Conservation (phyloP, 1,140 invertebrate genomes). For the Cherax quadricarinatus region DNA sequence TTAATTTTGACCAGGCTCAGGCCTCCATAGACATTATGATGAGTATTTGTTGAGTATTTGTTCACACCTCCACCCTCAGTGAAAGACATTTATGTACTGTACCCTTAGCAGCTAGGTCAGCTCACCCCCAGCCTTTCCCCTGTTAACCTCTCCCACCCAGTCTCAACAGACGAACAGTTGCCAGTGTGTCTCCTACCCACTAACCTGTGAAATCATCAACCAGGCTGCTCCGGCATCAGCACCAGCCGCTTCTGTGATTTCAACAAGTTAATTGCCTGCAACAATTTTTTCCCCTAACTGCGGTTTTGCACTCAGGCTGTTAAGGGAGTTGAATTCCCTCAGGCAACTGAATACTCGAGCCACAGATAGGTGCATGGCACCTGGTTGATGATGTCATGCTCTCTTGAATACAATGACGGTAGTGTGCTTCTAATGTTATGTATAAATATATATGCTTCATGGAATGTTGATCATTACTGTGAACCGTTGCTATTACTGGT, state of each 20-base stretch:
- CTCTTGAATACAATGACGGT: neutral
- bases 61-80: neutral
- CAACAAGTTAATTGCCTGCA: neutral
- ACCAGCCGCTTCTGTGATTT: neutral
- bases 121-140: conserved; percentile 26
- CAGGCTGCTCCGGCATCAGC: neutral
- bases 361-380: neutral
- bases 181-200: conserved; percentile 49
- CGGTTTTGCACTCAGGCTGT: neutral
- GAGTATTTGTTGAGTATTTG: conserved; percentile 12
- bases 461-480: neutral
- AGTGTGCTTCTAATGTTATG: neutral
- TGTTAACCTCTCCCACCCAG: conserved; percentile 30
- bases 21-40: conserved; percentile 34
- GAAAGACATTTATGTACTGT: conserved; percentile 1
- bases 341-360: neutral
- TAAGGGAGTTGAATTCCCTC: neutral
- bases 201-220: conserved; percentile 52
- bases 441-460: neutral
- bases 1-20: conserved; percentile 2
- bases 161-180: conserved; percentile 56
- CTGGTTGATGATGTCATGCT: conserved; percentile 43
- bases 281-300: too few relatives aligned
- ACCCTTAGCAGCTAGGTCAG: conserved; percentile 37
- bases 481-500: conserved; percentile 11